Conservation (phyloP, 2,113 vertebrate genomes). For the Microtus ochrogaster region DNA sequence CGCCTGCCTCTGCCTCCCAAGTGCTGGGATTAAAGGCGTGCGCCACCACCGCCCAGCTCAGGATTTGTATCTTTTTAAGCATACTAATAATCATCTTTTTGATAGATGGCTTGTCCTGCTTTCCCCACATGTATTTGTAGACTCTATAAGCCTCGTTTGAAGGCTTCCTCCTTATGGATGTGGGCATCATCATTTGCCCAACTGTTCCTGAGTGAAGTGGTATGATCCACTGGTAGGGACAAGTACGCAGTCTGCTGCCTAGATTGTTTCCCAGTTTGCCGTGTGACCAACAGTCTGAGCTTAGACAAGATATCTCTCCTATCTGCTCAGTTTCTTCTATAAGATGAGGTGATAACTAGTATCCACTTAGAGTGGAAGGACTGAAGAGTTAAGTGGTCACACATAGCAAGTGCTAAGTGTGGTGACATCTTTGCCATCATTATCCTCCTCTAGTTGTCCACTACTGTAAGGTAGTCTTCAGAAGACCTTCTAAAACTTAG, state of each 20-base stretch:
- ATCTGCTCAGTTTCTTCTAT: background rate
- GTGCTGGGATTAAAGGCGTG: too few species aligned
- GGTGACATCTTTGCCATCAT: background rate
- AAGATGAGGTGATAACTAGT: background rate
- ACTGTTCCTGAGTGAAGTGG: background rate
- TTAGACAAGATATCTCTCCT: background rate
- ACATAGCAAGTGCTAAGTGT: background rate
- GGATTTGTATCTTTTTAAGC: background rate
- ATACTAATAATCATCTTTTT: background rate
- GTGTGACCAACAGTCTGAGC: background rate
- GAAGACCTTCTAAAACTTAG: background rate
- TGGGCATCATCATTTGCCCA: background rate
- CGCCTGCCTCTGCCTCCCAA: too few species aligned
- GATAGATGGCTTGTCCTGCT: background rate
- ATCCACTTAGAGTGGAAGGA: background rate
- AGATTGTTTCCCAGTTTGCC: background rate
- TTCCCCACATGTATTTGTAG: background rate
- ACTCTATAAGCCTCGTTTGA: background rate
- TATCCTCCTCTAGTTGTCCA: background rate
- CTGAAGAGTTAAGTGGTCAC: background rate
- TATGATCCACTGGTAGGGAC: rapidly evolving
- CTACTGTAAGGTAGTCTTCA: background rate
- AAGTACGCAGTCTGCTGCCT: background rate
- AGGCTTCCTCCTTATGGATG: rapidly evolving
- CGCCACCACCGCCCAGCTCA: too few species aligned